Evolutionary conservation across 2,797 vertebrate species (phyloP).

Genomic region (Dicrostonyx torquatus): DNA sequence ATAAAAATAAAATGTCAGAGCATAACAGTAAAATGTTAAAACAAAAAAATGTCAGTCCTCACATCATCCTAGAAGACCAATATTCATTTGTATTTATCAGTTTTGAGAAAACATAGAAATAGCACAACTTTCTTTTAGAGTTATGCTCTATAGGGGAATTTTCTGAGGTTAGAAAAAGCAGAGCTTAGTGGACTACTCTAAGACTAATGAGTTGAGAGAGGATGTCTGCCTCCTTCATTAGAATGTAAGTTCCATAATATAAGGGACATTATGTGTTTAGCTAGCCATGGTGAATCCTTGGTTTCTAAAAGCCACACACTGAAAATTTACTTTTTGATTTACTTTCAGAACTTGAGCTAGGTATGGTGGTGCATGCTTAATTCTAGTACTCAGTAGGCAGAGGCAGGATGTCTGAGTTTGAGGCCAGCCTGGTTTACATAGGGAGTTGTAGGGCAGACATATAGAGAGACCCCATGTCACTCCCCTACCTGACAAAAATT

Average conservation of each 20-base stretch:
- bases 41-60: neutral
- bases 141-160: neutral
- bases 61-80: slow-evolving; percentile 4
- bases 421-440: neutral
- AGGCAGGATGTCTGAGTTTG: neutral
- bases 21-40: neutral
- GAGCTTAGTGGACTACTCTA: neutral
- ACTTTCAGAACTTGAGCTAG: slow-evolving; percentile 14
- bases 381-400: neutral
- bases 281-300: neutral
- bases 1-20: neutral
- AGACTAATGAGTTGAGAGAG: neutral
- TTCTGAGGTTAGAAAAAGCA: slow-evolving; percentile 19
- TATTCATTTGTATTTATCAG: slow-evolving; percentile 3
- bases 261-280: neutral
- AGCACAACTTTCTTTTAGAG: neutral
- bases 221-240: neutral
- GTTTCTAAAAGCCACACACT: slow-evolving; percentile 20
- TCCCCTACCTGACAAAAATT: neutral
- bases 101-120: slow-evolving; percentile 13
- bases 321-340: slow-evolving; percentile 14
- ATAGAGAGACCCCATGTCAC: neutral
- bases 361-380: neutral
- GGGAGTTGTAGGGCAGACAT: neutral
- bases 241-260: slow-evolving; percentile 1